Base-by-base conservation (phyloP, 2,888 invertebrate genomes). In the Omphaloscelis lunosa region DNA sequence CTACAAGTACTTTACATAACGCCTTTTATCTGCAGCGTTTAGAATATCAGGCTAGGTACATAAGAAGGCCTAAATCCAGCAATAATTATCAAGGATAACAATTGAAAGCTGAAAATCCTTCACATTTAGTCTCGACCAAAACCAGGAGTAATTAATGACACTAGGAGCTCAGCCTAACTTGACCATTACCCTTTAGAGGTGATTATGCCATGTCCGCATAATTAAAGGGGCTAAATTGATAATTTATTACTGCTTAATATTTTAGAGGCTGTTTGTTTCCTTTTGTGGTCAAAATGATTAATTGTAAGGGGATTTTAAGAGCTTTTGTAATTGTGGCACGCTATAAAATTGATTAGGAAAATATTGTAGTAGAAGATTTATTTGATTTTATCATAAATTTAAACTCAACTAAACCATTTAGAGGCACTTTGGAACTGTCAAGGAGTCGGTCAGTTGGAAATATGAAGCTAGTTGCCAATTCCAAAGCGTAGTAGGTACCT, bases 161-260 rank as follows among this genome's bases (percentile, higher is more conserved):
- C 9, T 63, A n/a, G 34, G 23, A 45, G 45, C 63, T 45, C 29
- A 53, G 29, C 45, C 11, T 39, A 27, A 80, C 67, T 72, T 76
- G 85, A 83, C 85, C 82, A 63, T 74, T 56, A 73, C 77, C 82
- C 76, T 83, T 80, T 41, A 8, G 59, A 53, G 62, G 70, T 70
- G 45, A 73, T 75, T 75, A 75, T 34, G 45, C 72, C 0, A 79
- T 70, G 39, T 45, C 80, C 69, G 69, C 51, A 72, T 45, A 79
- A 84, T 78, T 72, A 72, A 72, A 61, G 2, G 59, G 83, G 15
- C 41, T 72, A 7, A 66, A 41, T 53, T 72, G 63, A 34, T 78
- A 63, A 84, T 79, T 79, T 69, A 81, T 65, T 56, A n/a, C 48
- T 61, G 9, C 6, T 11, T 77, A 29, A 66, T 76, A 80, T 76